Evolutionary conservation across 1,140 invertebrate species (phyloP).

Genomic region (Matsumurasca onukii): DNA sequence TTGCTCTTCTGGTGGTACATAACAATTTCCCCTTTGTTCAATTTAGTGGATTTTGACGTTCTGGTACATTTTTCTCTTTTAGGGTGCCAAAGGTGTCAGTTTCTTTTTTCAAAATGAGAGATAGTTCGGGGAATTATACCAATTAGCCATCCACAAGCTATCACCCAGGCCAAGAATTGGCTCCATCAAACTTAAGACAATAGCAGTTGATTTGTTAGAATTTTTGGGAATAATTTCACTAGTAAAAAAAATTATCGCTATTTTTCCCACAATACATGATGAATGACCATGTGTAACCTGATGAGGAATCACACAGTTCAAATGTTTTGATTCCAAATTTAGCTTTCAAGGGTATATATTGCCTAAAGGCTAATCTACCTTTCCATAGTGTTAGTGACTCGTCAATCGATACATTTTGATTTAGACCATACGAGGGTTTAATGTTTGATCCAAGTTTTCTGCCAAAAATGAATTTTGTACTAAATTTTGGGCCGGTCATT

Average conservation of each 20-base stretch:
- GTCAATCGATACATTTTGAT: conserved; percentile 30
- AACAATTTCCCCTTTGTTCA: too few relatives aligned
- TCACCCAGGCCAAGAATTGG: too few relatives aligned
- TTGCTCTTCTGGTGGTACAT: too few relatives aligned
- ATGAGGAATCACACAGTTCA: conserved; percentile 31
- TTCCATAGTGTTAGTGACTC: conserved; percentile 30
- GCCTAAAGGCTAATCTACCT: conserved; percentile 27
- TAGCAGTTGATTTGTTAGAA: too few relatives aligned
- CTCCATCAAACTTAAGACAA: too few relatives aligned
- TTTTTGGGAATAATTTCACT: too few relatives aligned
- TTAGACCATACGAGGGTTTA: neutral
- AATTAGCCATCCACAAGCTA: too few relatives aligned
- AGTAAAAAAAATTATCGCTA: neutral
- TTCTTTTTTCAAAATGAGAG: too few relatives aligned
- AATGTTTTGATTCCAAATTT: conserved; percentile 33
- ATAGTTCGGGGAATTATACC: too few relatives aligned
- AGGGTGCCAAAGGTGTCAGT: too few relatives aligned
- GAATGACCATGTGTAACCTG: conserved; percentile 28
- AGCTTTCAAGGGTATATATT: conserved; percentile 27
- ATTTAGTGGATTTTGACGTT: too few relatives aligned
- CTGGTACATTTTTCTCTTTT: too few relatives aligned
- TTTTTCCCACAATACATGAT: conserved; percentile 19
- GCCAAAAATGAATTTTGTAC: conserved; percentile 7
- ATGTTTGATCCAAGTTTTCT: conserved; percentile 16
- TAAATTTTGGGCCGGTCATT: conserved; percentile 10